A percentile compares a stretch with the other conserved stretches of the same genome.
phyloP scores from a whole-genome alignment of 2,113 vertebrate species.

The Apteryx owenii region DNA sequence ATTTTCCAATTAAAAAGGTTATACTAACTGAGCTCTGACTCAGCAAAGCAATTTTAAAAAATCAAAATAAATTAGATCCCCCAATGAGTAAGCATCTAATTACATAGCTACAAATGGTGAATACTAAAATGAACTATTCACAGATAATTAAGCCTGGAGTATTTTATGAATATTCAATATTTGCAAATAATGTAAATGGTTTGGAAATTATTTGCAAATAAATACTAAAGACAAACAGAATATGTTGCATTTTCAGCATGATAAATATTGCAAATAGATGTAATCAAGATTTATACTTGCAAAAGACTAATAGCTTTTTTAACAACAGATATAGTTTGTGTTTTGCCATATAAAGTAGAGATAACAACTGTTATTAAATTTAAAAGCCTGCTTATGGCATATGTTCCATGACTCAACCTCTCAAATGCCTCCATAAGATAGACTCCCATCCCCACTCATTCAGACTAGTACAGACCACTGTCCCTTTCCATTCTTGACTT shows the following conservation, averaged over 20 bases:
- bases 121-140: neutral
- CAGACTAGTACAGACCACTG: neutral
- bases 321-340: neutral
- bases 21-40: neutral
- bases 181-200: neutral
- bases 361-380: neutral
- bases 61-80: neutral
- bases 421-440: neutral
- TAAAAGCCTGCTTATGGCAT: neutral
- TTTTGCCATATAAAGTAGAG: neutral
- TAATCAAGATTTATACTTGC: neutral
- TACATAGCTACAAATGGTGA: neutral
- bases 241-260: neutral
- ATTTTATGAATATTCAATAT: neutral
- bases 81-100: slow-evolving; percentile 1
- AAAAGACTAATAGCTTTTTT: neutral
- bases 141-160: slow-evolving; percentile 4
- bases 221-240: neutral
- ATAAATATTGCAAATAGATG: neutral
- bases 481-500: neutral
- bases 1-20: slow-evolving; percentile 40
- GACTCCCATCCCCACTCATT: neutral
- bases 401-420: neutral
- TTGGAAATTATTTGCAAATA: neutral
- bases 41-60: slow-evolving; percentile 30